Evolutionary conservation across 2,113 vertebrate species (phyloP).

Genomic region (Alouatta palliata): DNA sequence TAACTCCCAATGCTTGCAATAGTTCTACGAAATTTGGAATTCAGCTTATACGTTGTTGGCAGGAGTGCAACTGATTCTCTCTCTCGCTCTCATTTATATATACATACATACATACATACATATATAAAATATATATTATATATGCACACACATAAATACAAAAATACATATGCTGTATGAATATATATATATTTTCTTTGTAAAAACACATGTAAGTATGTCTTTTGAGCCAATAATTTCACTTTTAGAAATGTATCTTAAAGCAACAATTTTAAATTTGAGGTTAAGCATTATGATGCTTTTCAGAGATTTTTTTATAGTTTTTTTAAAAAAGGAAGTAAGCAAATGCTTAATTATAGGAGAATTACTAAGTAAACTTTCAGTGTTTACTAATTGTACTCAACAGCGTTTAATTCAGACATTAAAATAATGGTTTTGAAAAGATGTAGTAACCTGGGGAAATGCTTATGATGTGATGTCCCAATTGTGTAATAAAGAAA

Average conservation of each 20-base stretch:
- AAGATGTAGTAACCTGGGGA: background rate
- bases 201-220: background rate
- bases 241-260: background rate
- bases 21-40: background rate
- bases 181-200: background rate
- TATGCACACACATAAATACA: background rate
- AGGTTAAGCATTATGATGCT: background rate
- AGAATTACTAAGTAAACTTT: background rate
- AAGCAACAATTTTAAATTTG: conserved; percentile 27
- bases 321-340: background rate
- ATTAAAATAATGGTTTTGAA: conserved; percentile 7
- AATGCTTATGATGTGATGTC: background rate
- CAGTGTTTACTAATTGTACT: background rate
- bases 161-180: background rate
- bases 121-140: background rate
- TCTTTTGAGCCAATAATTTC: background rate
- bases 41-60: background rate
- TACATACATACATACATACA: background rate
- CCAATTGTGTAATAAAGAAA: background rate
- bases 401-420: background rate
- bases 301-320: background rate
- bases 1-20: background rate
- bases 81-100: background rate
- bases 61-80: background rate
- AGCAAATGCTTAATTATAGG: background rate